These are phyloP conservation scores for Xanthorhoe designata DNA, from an alignment of 2,888 invertebrate genomes.

Conservation along the genomic window DNA sequence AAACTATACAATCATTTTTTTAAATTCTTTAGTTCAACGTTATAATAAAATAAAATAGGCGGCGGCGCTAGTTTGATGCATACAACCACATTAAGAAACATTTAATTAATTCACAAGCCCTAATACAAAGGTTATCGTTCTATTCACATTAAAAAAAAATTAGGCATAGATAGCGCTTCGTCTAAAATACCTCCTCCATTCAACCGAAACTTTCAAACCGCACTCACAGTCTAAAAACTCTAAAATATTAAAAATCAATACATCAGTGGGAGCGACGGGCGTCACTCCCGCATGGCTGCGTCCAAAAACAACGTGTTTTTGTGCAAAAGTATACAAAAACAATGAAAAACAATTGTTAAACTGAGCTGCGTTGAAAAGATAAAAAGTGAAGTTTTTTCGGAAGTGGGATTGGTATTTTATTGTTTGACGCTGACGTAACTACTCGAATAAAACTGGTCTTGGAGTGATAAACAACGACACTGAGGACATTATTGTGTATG, in stretches of 20 bases:
- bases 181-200: background rate
- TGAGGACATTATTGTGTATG: background rate
- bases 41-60: too few species aligned
- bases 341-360: conserved; percentile 42
- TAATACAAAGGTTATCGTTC: too few species aligned
- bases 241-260: conserved; percentile 52
- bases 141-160: too few species aligned
- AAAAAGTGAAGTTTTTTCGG: conserved; percentile 42
- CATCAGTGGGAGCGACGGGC: conserved; percentile 52
- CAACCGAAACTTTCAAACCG: conserved; percentile 7
- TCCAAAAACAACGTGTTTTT: conserved; percentile 49
- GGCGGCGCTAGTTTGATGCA: too few species aligned
- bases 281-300: conserved; percentile 53
- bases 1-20: too few species aligned
- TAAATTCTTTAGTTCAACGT: too few species aligned
- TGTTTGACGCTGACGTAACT: conserved; percentile 35
- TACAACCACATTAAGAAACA: too few species aligned
- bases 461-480: conserved; percentile 8
- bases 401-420: conserved; percentile 38
- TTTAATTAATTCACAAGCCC: too few species aligned
- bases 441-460: conserved; percentile 23
- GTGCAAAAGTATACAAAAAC: conserved; percentile 45
- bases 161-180: too few species aligned
- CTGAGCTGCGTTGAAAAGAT: conserved; percentile 45
- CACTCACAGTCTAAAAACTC: conserved; percentile 27